phyloP scores from a whole-genome alignment of 2,113 vertebrate species.

The Strix uralensis region DNA sequence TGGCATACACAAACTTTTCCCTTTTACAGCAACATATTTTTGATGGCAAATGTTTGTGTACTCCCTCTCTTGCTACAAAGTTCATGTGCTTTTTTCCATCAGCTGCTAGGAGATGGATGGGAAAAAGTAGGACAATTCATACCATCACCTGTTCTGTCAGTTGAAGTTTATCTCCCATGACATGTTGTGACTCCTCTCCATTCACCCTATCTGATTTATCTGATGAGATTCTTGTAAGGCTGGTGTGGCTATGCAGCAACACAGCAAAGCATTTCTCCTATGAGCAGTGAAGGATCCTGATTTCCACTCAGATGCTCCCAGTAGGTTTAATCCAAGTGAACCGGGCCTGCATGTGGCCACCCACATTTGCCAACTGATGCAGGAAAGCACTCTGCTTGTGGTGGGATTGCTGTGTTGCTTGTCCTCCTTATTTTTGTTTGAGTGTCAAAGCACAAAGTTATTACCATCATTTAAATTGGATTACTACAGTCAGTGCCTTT shows the following conservation, averaged over 20 bases:
- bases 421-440: neutral
- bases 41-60: neutral
- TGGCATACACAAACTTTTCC: neutral
- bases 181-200: neutral
- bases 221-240: neutral
- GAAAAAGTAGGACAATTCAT: neutral
- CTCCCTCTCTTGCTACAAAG: neutral
- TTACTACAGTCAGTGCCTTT: conserved; percentile 17
- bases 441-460: neutral
- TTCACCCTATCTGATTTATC: neutral
- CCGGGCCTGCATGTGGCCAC: rapidly evolving
- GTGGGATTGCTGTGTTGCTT: neutral
- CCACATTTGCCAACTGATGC: rapidly evolving
- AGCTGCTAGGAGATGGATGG: neutral
- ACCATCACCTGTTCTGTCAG: neutral
- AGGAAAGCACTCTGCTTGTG: neutral
- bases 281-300: neutral
- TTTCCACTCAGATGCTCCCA: neutral
- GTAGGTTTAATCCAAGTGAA: neutral
- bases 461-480: neutral
- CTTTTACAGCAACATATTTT: rapidly evolving
- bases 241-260: neutral
- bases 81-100: neutral
- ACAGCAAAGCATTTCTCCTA: neutral
- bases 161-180: neutral